phyloP scores from a whole-genome alignment of 2,113 vertebrate genomes.

The Megaceryle maxima region DNA sequence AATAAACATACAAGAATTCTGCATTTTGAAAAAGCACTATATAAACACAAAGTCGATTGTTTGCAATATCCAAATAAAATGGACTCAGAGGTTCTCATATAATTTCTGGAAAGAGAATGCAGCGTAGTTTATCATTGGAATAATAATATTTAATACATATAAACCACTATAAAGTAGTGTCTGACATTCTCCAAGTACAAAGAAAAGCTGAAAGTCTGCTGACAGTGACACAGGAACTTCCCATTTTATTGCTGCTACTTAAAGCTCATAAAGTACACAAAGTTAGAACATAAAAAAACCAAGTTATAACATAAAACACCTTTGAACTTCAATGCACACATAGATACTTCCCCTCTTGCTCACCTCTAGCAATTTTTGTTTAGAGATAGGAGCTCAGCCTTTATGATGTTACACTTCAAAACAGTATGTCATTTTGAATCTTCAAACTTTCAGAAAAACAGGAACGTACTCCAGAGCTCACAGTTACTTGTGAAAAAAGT shows the following conservation, averaged over 20 bases:
- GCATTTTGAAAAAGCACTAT: background rate
- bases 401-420: background rate
- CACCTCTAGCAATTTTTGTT: slow-evolving; percentile 15
- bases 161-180: background rate
- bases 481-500: background rate
- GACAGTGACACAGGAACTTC: background rate
- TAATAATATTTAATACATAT: background rate
- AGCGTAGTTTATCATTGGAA: background rate
- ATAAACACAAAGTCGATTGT: background rate
- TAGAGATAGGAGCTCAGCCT: background rate
- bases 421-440: background rate
- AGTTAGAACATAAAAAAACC: background rate
- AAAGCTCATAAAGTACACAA: background rate
- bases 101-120: background rate
- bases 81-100: background rate
- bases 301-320: background rate
- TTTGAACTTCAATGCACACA: background rate
- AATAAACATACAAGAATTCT: background rate
- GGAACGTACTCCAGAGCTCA: background rate
- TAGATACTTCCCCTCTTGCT: background rate
- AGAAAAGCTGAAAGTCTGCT: background rate
- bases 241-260: background rate
- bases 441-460: background rate
- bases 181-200: background rate
- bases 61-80: background rate